Conservation (phyloP, 92 coral and sea anemone genomes). For the Porites cylindrica region DNA sequence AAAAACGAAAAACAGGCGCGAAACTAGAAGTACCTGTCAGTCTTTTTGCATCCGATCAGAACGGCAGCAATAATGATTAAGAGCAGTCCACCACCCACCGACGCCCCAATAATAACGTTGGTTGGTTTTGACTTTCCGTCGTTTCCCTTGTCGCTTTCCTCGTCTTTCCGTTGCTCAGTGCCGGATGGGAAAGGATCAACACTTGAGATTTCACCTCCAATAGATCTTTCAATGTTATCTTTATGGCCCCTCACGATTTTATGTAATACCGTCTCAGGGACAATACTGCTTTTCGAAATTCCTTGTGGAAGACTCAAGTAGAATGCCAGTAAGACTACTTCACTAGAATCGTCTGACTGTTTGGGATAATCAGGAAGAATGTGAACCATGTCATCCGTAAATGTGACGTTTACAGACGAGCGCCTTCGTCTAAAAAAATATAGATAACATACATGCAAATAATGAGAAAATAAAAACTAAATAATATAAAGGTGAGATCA, state of each 20-base stretch:
- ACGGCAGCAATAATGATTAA: background rate
- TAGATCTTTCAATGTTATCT: background rate
- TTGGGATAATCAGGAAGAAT: constrained; percentile 32
- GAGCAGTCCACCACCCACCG: background rate
- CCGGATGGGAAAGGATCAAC: background rate
- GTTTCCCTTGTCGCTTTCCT: background rate
- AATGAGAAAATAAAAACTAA: too few relatives aligned
- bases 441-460: too few relatives aligned
- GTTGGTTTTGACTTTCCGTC: constrained; percentile 3
- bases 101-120: background rate
- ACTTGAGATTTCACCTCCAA: background rate
- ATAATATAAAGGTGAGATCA: too few relatives aligned
- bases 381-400: constrained; percentile 17
- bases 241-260: background rate
- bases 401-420: background rate
- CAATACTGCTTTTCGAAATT: background rate
- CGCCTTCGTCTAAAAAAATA: background rate
- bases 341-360: background rate
- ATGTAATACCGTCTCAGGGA: background rate
- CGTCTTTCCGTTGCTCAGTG: too few relatives aligned
- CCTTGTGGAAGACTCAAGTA: constrained; percentile 5
- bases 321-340: constrained; percentile 8
- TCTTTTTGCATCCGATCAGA: background rate
- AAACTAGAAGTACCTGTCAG: background rate
- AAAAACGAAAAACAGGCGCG: too few relatives aligned